Conservation (phyloP, 37 sponge, comb jelly and placozoan species). For the Spongilla lacustris region DNA sequence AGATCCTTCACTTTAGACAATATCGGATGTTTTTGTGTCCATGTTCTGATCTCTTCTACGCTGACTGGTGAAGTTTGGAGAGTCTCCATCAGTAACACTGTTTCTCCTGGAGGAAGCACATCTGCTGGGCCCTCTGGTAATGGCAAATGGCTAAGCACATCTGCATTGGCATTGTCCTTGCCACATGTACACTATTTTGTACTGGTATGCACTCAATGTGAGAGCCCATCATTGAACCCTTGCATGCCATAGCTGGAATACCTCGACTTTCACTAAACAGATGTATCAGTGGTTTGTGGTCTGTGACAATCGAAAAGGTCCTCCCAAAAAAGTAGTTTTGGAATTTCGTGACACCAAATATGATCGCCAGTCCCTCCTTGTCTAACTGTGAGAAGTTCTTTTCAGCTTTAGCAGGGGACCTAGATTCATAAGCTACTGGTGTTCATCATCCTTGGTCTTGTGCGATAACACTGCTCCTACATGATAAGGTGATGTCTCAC, state of each 20-base stretch:
- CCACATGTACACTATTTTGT: background rate
- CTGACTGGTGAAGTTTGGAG: background rate
- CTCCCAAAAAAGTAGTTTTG: slow-evolving; percentile 19
- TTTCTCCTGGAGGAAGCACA: background rate
- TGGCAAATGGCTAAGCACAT: too few species aligned
- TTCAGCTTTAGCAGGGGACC: slow-evolving; percentile 23
- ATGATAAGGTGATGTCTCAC: background rate
- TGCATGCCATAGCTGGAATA: background rate
- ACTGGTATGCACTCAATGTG: background rate
- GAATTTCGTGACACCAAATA: slow-evolving; percentile 25
- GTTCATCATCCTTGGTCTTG: slow-evolving; percentile 6
- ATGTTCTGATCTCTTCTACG: background rate
- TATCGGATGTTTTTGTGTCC: background rate
- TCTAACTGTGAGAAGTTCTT: slow-evolving; percentile 42
- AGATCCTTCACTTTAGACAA: background rate
- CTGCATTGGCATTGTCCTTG: background rate
- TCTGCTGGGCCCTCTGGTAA: slow-evolving; percentile 2
- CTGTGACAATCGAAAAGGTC: background rate
- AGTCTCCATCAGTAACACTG: slow-evolving; percentile 2
- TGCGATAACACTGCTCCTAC: slow-evolving; percentile 15
- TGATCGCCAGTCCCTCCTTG: slow-evolving; percentile 26
- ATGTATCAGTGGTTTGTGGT: slow-evolving; percentile 5
- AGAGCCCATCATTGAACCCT: slow-evolving; percentile 5
- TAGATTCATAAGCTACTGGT: slow-evolving; percentile 25
- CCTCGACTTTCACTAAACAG: background rate